phyloP scores from a whole-genome alignment of 2,888 invertebrate genomes.

The Ommatoiulus sabulosus region DNA sequence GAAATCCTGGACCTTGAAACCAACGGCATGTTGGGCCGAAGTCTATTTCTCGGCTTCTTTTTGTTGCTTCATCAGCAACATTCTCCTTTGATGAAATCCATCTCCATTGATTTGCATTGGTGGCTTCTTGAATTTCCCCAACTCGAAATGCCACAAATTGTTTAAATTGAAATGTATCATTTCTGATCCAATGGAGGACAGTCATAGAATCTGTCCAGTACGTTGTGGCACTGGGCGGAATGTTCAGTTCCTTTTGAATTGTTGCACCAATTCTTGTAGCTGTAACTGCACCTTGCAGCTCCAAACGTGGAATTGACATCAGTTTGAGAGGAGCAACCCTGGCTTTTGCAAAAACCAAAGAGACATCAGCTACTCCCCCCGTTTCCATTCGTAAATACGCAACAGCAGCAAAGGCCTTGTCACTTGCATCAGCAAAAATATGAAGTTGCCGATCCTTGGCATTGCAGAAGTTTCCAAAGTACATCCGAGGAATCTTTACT shows the following conservation, averaged over 20 bases:
- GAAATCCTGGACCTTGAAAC: constrained; percentile 61
- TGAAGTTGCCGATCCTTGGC: constrained; percentile 49
- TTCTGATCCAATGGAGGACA: constrained; percentile 60
- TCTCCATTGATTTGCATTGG: constrained; percentile 58
- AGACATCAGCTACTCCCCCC: no score
- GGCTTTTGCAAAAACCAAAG: constrained; percentile 19
- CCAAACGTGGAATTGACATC: constrained; percentile 55
- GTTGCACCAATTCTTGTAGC: neutral
- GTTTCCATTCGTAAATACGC: constrained; percentile 56
- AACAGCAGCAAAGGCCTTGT: constrained; percentile 59
- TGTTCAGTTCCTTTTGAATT: constrained; percentile 12
- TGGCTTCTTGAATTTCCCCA: constrained; percentile 61
- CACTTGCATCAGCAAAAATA: constrained; percentile 42
- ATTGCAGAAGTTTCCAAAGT: neutral
- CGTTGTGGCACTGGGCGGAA: neutral
- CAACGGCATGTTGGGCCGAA: constrained; percentile 55
- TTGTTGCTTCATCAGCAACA: constrained; percentile 61
- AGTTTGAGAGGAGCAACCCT: constrained; percentile 52
- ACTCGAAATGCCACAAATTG: constrained; percentile 60
- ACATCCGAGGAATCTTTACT: neutral
- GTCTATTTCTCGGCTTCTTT: neutral
- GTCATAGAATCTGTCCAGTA: constrained; percentile 42
- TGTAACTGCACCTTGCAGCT: constrained; percentile 54
- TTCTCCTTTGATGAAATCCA: constrained; percentile 60
- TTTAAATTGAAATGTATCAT: constrained; percentile 58